Evolutionary conservation across 1,140 invertebrate species (phyloP).

Genomic region (Epicauta chinensis): DNA sequence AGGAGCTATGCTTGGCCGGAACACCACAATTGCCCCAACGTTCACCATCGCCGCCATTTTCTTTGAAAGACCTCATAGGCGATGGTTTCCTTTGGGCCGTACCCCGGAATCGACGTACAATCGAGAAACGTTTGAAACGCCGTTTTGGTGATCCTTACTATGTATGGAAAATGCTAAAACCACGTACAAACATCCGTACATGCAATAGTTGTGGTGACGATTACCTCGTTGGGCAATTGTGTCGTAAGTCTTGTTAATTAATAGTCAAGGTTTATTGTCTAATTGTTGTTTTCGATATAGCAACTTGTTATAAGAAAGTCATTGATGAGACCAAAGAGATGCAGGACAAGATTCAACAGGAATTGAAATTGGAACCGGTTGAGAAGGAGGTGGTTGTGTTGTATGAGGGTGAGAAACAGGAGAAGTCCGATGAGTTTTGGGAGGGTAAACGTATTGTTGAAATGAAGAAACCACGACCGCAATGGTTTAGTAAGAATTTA

Average conservation of each 20-base stretch:
- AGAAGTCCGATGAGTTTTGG: conserved; percentile 47
- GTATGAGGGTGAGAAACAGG: conserved; percentile 70
- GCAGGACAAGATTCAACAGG: conserved; percentile 63
- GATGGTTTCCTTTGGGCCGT: conserved; percentile 77
- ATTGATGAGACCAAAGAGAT: conserved; percentile 72
- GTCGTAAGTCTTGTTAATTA: too few species aligned
- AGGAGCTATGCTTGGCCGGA: conserved; percentile 32
- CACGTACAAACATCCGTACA: conserved; percentile 65
- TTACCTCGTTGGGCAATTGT: conserved; percentile 67
- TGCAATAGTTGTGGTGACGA: conserved; percentile 77
- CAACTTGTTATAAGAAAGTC: conserved; percentile 74
- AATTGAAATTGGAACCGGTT: conserved; percentile 63
- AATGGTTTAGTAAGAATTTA: conserved; percentile 77
- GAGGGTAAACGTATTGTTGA: conserved; percentile 66
- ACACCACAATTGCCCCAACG: conserved; percentile 6
- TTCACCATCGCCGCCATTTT: conserved; percentile 13
- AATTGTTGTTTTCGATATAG: too few species aligned
- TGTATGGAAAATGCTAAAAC: conserved; percentile 58
- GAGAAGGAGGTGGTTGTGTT: conserved; percentile 78
- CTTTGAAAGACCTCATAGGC: conserved; percentile 55
- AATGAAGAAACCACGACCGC: conserved; percentile 63
- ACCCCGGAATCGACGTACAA: conserved; percentile 65
- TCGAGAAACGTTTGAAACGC: conserved; percentile 65
- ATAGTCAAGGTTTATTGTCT: too few species aligned
- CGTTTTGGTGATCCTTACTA: conserved; percentile 63